Evolutionary conservation across 2,888 invertebrate species (phyloP), one percentile per base, ranked within the genome.

Genomic region (Microctonus hyperodae): DNA sequence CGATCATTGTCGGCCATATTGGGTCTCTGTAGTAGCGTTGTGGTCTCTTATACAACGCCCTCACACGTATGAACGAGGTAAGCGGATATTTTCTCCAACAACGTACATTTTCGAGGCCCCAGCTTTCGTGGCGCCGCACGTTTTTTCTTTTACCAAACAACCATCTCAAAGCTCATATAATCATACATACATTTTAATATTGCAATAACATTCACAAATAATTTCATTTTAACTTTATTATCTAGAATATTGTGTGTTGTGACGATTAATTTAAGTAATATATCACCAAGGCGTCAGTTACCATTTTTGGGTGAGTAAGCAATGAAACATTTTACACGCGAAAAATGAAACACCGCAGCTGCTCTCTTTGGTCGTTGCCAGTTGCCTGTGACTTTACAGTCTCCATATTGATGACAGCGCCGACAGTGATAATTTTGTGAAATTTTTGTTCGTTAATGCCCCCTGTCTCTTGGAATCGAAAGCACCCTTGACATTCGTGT

Each of bases 381-480:
- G 44, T 44, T 68, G 58, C 61, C 40, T 62, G 60, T 51, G 55
- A 31, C 28, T 53, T 77, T 79, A 80, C 79, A 81, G 85, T 85
- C n/a, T n/a, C 86, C 87, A 87, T 87, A 85, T 87, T 88, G 88
- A 88, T 88, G 88, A 86, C 89, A 89, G 89, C 89, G 89, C 89
- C 88, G 87, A 86, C 88, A 85, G 88, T 88, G 89, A 88, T 88
- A 87, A 88, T 88, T 88, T 87, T 85, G 84, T 84, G 88, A 87
- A 88, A 88, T 88, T 88, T 88, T 87, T 86, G 87, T 86, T 85
- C 44, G 86, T 85, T 85, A 88, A 88, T 88, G 89, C 89, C 88
- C 88, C 88, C 89, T 89, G 86, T 86, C 85, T 86, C 85, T 84
- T 85, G 72, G 87, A 78, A 80, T 78, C 80, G 82, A 82, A 81